Percentiles rank a stretch among this genome's conserved stretches.
phyloP scores from a whole-genome alignment of 92 coral and sea anemone genomes.

The Phymanthus crucifer region DNA sequence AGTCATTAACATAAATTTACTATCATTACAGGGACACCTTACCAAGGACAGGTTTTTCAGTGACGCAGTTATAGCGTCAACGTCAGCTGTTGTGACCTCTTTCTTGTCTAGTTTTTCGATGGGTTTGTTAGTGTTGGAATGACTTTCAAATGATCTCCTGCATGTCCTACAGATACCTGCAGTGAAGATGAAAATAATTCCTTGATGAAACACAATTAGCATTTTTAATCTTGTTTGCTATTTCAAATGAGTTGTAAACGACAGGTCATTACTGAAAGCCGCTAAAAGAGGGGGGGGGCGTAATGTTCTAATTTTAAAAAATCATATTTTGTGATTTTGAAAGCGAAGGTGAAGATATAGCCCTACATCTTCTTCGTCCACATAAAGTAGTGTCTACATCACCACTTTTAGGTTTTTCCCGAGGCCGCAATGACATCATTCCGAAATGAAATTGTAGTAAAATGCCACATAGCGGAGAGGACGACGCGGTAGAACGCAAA shows the following conservation, averaged over 20 bases:
- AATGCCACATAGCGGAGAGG: too few relatives aligned
- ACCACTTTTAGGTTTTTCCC: too few relatives aligned
- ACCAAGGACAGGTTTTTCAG: not conserved
- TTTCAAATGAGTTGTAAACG: not conserved
- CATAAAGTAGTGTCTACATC: too few relatives aligned
- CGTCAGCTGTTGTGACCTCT: not conserved
- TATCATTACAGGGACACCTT: not conserved
- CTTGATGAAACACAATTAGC: not conserved
- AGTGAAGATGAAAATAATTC: not conserved
- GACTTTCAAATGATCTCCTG: not conserved
- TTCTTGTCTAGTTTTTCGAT: not conserved
- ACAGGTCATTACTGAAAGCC: too few relatives aligned
- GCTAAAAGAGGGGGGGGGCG: too few relatives aligned
- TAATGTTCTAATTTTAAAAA: too few relatives aligned
- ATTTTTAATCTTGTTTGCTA: not conserved
- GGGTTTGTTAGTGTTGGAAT: not conserved
- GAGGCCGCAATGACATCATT: too few relatives aligned
- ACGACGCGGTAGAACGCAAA: too few relatives aligned
- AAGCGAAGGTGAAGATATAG: too few relatives aligned
- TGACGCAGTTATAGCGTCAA: not conserved
- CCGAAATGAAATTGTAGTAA: too few relatives aligned
- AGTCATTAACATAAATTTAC: not conserved
- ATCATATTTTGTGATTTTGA: too few relatives aligned
- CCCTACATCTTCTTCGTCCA: too few relatives aligned
- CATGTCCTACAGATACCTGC: slow-evolving; percentile 3